These are phyloP conservation scores for human DNA, from an alignment of 2,113 vertebrate species.

Conservation along the genomic window DNA sequence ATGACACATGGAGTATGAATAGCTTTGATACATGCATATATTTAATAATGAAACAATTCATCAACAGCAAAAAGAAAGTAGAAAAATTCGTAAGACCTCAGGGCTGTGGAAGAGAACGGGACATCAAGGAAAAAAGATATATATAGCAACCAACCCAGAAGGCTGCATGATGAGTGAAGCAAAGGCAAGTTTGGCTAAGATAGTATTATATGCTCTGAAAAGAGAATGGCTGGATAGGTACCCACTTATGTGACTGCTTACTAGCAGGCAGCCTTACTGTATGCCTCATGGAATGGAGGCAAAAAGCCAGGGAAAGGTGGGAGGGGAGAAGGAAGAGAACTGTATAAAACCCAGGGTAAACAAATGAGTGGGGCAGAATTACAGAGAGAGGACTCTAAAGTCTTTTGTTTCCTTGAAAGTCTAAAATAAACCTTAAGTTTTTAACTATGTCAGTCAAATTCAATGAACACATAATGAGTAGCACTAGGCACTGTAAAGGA, in stretches of 20 bases:
- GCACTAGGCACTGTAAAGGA: conserved; percentile 30
- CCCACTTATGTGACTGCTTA: background rate
- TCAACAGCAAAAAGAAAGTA: conserved; percentile 52
- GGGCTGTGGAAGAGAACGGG: conserved; percentile 41
- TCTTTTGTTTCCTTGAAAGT: conserved; percentile 56
- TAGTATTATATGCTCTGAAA: background rate
- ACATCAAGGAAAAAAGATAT: conserved; percentile 39
- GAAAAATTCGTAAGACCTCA: conserved; percentile 57
- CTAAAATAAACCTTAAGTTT: conserved; percentile 49
- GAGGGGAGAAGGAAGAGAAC: background rate
- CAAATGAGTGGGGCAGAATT: background rate
- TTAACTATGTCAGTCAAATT: conserved; percentile 50
- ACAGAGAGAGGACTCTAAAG: conserved; percentile 35
- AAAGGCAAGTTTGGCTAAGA: background rate
- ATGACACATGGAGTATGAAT: conserved; percentile 59
- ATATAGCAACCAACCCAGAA: conserved; percentile 14
- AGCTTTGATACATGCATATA: conserved; percentile 72
- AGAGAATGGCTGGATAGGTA: background rate
- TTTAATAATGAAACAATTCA: conserved; percentile 72
- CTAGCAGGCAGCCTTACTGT: background rate
- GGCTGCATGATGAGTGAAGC: background rate
- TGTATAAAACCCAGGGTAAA: background rate
- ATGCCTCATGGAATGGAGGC: background rate
- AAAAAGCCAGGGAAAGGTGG: background rate
- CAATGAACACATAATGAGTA: conserved; percentile 16